Conservation (phyloP, 2,113 vertebrate species). For the Apteryx mantelli region DNA sequence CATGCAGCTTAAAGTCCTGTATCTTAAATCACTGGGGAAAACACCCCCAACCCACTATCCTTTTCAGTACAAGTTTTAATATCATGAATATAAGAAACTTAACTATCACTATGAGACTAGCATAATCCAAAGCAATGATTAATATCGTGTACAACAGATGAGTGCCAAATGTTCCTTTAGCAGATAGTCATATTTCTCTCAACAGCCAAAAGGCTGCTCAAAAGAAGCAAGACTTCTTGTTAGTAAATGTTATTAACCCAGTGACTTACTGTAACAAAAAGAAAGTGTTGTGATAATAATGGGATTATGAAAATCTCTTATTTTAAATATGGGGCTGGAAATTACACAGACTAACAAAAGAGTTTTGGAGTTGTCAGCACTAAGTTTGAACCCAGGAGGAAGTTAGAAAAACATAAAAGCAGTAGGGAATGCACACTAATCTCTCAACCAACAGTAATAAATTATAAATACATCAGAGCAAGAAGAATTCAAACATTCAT, state of each 20-base stretch:
- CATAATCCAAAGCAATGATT: background rate
- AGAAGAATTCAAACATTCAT: constrained; percentile 63
- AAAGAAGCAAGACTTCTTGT: background rate
- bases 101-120: background rate
- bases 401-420: constrained; percentile 14
- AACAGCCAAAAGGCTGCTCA: background rate
- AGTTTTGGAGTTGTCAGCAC: background rate
- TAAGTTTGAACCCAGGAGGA: constrained; percentile 3
- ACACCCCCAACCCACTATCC: background rate
- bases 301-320: background rate
- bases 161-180: background rate
- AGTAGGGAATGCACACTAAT: background rate
- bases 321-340: background rate
- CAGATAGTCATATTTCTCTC: background rate
- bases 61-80: constrained; percentile 16
- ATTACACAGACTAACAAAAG: background rate
- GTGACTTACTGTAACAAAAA: background rate
- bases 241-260: background rate
- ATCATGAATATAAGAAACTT: background rate
- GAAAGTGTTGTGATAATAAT: background rate
- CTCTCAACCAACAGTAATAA: constrained; percentile 61
- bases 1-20: background rate
- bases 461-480: constrained; percentile 74
- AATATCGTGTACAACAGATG: background rate
- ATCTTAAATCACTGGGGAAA: constrained; percentile 4